Conservation (phyloP, 1,140 invertebrate species). For the Diorhabda carinulata region DNA sequence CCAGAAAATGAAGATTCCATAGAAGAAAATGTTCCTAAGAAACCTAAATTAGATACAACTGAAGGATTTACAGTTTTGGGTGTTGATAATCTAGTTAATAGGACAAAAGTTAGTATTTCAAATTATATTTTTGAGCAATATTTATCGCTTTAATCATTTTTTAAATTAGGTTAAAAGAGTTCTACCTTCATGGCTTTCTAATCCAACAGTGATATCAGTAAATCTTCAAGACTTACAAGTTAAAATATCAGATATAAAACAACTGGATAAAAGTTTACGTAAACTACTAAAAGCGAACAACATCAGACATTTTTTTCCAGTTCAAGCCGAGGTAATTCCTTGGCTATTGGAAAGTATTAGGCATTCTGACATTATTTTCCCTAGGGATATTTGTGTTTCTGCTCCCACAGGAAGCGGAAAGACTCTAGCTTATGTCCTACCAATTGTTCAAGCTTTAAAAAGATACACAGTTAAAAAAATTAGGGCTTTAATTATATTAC, state of each 20-base stretch:
- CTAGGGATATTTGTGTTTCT: conserved; percentile 91
- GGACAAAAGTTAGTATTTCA: conserved; percentile 32
- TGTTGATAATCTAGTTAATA: conserved; percentile 31
- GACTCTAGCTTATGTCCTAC: conserved; percentile 90
- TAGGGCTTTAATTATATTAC: conserved; percentile 82
- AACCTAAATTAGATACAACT: conserved; percentile 23
- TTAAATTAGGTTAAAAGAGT: conserved; percentile 52
- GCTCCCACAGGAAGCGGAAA: conserved; percentile 98
- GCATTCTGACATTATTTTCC: conserved; percentile 59
- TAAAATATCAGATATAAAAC: conserved; percentile 57
- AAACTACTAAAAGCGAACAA: conserved; percentile 65
- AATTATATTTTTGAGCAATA: background rate
- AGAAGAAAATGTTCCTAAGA: conserved; percentile 24
- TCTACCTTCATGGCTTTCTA: conserved; percentile 80
- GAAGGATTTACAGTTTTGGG: conserved; percentile 44
- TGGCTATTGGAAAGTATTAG: conserved; percentile 59
- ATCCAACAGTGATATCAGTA: conserved; percentile 71
- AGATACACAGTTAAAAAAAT: conserved; percentile 57
- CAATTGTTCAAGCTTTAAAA: conserved; percentile 74
- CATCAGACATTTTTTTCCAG: conserved; percentile 78
- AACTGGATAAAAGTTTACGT: conserved; percentile 61
- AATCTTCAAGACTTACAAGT: conserved; percentile 61
- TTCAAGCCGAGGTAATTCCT: conserved; percentile 82
- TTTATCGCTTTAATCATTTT: no score
- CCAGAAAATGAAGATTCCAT: conserved; percentile 18